Percentiles rank a stretch among this genome's conserved stretches.
phyloP scores from a whole-genome alignment of 2,113 vertebrate genomes.

The Sorex fumeus region DNA sequence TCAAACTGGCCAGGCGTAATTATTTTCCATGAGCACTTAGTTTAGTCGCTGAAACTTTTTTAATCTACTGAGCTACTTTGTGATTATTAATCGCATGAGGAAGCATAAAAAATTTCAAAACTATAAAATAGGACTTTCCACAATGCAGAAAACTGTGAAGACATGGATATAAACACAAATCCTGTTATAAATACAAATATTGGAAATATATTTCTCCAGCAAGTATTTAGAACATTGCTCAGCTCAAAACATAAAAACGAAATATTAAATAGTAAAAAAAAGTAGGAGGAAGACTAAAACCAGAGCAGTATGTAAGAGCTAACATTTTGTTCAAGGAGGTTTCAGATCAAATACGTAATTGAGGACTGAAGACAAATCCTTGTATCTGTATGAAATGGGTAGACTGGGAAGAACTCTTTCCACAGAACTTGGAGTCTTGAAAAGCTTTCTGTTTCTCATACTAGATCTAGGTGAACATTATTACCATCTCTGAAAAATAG shows the following conservation, averaged over 20 bases:
- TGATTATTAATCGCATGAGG: not conserved
- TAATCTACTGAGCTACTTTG: not conserved
- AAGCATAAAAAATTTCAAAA: not conserved
- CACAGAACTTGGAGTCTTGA: not conserved
- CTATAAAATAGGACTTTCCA: not conserved
- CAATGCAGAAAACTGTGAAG: not conserved
- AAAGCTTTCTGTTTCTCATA: not conserved
- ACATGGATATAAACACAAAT: not conserved
- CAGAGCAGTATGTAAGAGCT: not conserved
- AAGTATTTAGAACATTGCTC: not conserved
- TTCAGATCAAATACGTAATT: not conserved
- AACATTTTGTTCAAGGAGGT: not conserved
- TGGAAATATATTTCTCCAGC: slow-evolving; percentile 3
- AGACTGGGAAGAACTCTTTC: not conserved
- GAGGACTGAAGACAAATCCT: not conserved
- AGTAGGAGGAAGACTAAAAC: slow-evolving; percentile 37
- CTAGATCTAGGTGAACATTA: slow-evolving; percentile 7
- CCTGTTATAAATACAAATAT: not conserved
- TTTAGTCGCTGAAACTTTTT: not conserved
- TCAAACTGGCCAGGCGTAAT: not conserved
- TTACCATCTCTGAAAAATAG: slow-evolving; percentile 29
- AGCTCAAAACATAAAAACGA: slow-evolving; percentile 25
- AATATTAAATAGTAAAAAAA: not conserved
- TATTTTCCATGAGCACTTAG: not conserved
- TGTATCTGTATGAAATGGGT: not conserved